Percentiles rank a stretch among this genome's conserved stretches.
phyloP scores from a whole-genome alignment of 2,888 invertebrate genomes.

The Heliconius ismenius region DNA sequence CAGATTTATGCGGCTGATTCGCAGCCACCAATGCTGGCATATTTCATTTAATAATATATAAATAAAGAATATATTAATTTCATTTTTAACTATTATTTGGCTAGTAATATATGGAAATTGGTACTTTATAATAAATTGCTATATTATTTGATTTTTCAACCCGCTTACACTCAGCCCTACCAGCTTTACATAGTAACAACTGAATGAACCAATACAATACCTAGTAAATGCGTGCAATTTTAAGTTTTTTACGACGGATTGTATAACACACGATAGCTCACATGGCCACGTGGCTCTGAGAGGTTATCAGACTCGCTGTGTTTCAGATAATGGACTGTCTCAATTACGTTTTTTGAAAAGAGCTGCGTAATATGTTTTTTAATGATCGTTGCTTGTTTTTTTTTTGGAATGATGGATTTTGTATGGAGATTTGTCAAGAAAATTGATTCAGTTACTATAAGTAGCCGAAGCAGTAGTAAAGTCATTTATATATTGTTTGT shows the following conservation, averaged over 20 bases:
- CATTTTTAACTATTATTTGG: no score
- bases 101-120: no score
- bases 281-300: constrained; percentile 29
- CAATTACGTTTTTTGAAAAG: constrained; percentile 10
- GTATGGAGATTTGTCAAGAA: no score
- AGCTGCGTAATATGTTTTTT: constrained; percentile 11
- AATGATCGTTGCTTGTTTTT: neutral
- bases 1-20: no score
- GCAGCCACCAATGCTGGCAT: no score
- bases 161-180: constrained; percentile 33
- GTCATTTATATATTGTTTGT: no score
- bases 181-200: constrained; percentile 39
- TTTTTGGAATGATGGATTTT: no score
- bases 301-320: constrained; percentile 29
- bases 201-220: constrained; percentile 27
- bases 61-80: no score
- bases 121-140: neutral
- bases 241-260: constrained; percentile 31
- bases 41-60: no score
- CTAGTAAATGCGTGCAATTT: constrained; percentile 33
- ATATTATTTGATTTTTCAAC: neutral
- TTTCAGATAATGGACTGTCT: constrained; percentile 7
- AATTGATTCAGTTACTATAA: no score
- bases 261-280: constrained; percentile 26
- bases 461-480: no score